A percentile compares a stretch with the other conserved stretches of the same genome.
These are phyloP conservation scores for Ophiodon elongatus DNA, from an alignment of 2,113 vertebrate species.

Conservation along the genomic window DNA sequence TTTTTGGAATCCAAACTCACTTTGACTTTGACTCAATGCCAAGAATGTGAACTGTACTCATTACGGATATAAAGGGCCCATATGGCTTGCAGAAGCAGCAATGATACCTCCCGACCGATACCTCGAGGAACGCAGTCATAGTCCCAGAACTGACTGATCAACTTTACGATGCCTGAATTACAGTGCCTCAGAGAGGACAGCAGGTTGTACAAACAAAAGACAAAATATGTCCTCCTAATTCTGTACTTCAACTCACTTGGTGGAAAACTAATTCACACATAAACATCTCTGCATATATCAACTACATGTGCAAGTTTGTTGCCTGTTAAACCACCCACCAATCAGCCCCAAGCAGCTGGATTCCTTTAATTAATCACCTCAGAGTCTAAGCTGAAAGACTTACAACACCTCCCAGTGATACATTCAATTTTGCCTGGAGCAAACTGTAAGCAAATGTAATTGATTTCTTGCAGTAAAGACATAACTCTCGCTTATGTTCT, in stretches of 20 bases:
- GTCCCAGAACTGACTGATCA: conserved; percentile 22
- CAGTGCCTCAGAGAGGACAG: neutral
- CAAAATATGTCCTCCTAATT: neutral
- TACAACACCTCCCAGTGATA: conserved; percentile 54
- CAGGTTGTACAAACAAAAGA: conserved; percentile 2
- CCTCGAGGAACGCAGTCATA: neutral
- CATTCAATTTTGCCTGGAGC: conserved; percentile 55
- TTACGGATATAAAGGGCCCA: conserved; percentile 12
- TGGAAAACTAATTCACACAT: neutral
- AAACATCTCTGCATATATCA: neutral
- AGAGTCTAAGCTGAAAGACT: conserved; percentile 44
- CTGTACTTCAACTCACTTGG: neutral
- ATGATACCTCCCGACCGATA: neutral
- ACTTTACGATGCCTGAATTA: conserved; percentile 21
- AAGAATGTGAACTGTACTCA: conserved; percentile 38
- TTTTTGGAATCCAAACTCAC: conserved; percentile 25
- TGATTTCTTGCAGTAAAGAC: conserved; percentile 48
- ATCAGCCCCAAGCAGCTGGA: conserved; percentile 47
- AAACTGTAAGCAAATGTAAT: conserved; percentile 47
- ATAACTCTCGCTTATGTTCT: conserved; percentile 59
- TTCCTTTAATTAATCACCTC: conserved; percentile 52
- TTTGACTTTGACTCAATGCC: conserved; percentile 35
- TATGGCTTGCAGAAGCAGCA: conserved; percentile 31
- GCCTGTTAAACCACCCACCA: conserved; percentile 40
- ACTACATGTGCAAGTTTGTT: conserved; percentile 25